phyloP scores from a whole-genome alignment of 1,140 invertebrate species.

The Piezodorus guildinii region DNA sequence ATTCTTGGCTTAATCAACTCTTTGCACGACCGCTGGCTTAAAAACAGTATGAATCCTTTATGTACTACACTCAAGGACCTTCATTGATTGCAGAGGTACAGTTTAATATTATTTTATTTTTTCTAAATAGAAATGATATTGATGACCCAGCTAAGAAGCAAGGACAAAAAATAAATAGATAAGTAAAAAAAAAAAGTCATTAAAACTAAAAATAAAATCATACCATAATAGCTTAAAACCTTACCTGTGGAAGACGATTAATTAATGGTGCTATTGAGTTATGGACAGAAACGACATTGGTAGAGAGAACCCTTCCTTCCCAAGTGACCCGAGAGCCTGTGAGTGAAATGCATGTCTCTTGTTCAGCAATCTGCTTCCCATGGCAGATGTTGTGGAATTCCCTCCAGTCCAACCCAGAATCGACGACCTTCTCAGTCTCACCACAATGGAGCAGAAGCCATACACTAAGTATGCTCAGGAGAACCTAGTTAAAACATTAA shows the following conservation, averaged over 20 bases:
- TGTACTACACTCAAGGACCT: no score
- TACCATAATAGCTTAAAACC: neutral
- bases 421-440: neutral
- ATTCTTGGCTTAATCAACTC: no score
- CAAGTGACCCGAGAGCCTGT: slow-evolving; percentile 52
- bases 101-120: no score
- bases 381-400: neutral
- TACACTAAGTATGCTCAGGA: neutral
- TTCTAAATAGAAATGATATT: no score
- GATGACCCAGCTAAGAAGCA: no score
- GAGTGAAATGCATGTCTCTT: slow-evolving; percentile 53
- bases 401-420: neutral
- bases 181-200: neutral
- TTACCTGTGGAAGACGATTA: slow-evolving; percentile 21
- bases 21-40: no score
- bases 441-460: neutral
- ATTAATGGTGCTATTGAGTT: slow-evolving; percentile 42
- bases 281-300: slow-evolving; percentile 45
- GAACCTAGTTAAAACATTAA: neutral
- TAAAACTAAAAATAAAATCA: neutral
- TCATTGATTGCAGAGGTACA: no score
- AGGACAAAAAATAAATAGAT: no score
- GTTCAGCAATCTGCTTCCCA: slow-evolving; percentile 33
- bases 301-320: slow-evolving; percentile 58
- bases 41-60: no score